Evolutionary conservation across 2,888 invertebrate genomes (phyloP), one percentile per base, ranked within the genome.

Genomic region (Pristionchus exspectatus): DNA sequence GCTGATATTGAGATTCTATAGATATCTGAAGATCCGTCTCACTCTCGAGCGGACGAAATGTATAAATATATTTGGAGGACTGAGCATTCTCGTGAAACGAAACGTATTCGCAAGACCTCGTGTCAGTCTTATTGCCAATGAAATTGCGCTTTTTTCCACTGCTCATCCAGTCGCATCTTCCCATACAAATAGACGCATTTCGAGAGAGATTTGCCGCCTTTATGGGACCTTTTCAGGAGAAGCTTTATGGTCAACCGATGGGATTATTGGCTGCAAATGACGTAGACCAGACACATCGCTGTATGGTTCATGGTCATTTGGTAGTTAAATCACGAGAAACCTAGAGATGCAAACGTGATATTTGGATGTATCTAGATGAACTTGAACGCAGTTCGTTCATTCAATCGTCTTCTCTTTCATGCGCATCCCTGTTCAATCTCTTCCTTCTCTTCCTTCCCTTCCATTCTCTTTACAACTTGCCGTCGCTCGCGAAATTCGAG

Each of bases 61-160:
- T 33, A 30, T 69, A 38, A 38, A 38, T 38, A 33, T 30, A 33
- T 30, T 21, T 27, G 69, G 69, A 16, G 27, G 69, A 2, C 21
- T 30, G 69, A 30, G 16, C 12, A 27, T 69, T 14, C 30, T 69
- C 16, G 69, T 30, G 30, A 69, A 69, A 69, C 69, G 30, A 69
- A 33, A 27, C 69, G 69, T 30, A 24, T 63, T 63, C 63, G 16
- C 30, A 27, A 14, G 44, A 50, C 27, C 74, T 74, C 74, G 74
- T 74, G 74, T 74, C 74, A 33, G 74, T 74, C 74, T 38, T 74
- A 74, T 74, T 74, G 74, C 38, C 74, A 74, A 74, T 74, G 74
- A 74, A 74, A 74, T 74, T 74, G 74, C 74, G 74, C 74, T 38
- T 38, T 74, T 74, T 33, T 72, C 69, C 4, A 74, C 30, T 38